Percentiles rank a stretch among this genome's conserved stretches.
These are phyloP conservation scores for Idaea straminata DNA, from an alignment of 2,888 invertebrate species.

Conservation along the genomic window DNA sequence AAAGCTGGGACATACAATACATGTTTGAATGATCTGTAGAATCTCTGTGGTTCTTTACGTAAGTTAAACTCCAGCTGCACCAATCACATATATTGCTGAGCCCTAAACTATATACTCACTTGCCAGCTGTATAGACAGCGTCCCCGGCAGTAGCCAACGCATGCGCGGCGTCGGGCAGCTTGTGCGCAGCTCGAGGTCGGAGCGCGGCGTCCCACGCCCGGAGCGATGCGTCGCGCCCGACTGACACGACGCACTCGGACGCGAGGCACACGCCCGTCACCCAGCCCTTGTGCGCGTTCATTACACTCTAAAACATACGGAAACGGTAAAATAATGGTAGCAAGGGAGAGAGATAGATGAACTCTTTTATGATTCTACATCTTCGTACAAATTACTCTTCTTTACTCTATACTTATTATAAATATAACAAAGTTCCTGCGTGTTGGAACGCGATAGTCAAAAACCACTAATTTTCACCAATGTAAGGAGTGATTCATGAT, in stretches of 20 bases:
- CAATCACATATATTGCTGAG: no score
- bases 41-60: no score
- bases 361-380: neutral
- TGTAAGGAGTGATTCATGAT: neutral
- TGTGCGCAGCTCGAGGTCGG: constrained; percentile 67
- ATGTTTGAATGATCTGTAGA: no score
- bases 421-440: no score
- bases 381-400: neutral
- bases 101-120: constrained; percentile 77
- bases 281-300: constrained; percentile 94
- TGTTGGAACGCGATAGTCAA: no score
- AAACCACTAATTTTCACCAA: no score
- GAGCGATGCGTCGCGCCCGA: constrained; percentile 87
- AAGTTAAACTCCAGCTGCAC: no score
- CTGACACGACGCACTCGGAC: constrained; percentile 79
- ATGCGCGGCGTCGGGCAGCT: constrained; percentile 81
- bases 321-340: no score
- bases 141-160: constrained; percentile 81
- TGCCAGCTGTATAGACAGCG: constrained; percentile 89
- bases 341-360: no score
- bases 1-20: no score
- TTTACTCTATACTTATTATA: no score
- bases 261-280: constrained; percentile 84
- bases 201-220: constrained; percentile 88
- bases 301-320: constrained; percentile 69